A percentile compares a stretch with the other conserved stretches of the same genome.
Evolutionary conservation across 2,113 vertebrate species (phyloP).

Genomic region (Benitochromis conjunctus): DNA sequence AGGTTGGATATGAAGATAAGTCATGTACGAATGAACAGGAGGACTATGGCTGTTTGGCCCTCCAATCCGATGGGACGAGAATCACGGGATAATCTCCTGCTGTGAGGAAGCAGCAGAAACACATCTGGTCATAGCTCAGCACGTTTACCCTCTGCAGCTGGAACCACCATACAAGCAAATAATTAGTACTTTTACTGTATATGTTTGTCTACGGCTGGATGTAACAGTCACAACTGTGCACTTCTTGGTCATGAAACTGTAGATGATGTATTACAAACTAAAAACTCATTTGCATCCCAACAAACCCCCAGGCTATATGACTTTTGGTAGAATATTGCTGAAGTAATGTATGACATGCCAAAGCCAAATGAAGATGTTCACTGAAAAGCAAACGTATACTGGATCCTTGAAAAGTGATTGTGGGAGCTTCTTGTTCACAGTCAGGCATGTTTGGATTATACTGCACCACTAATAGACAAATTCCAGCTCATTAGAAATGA

Average conservation of each 20-base stretch:
- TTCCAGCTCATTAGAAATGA: neutral
- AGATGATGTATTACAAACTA: neutral
- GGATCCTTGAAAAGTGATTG: neutral
- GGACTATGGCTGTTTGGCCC: neutral
- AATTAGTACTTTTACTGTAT: neutral
- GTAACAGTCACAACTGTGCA: neutral
- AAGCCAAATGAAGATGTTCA: neutral
- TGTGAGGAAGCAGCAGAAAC: neutral
- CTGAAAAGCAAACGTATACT: neutral
- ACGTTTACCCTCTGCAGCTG: neutral
- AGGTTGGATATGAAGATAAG: neutral
- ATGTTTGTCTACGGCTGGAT: neutral
- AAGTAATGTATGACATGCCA: neutral
- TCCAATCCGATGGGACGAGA: neutral
- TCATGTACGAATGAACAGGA: neutral
- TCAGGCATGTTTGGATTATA: neutral
- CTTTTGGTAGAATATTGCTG: neutral
- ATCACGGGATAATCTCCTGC: neutral
- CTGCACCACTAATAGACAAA: neutral
- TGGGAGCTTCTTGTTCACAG: neutral
- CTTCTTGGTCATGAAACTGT: neutral
- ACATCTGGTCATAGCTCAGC: neutral
- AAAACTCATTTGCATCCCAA: accelerated
- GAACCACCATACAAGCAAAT: neutral
- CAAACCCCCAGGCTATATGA: neutral